Percentiles rank a stretch among this genome's conserved stretches.
phyloP scores from a whole-genome alignment of 2,888 invertebrate genomes.

The Caenorhabditis sp. region DNA sequence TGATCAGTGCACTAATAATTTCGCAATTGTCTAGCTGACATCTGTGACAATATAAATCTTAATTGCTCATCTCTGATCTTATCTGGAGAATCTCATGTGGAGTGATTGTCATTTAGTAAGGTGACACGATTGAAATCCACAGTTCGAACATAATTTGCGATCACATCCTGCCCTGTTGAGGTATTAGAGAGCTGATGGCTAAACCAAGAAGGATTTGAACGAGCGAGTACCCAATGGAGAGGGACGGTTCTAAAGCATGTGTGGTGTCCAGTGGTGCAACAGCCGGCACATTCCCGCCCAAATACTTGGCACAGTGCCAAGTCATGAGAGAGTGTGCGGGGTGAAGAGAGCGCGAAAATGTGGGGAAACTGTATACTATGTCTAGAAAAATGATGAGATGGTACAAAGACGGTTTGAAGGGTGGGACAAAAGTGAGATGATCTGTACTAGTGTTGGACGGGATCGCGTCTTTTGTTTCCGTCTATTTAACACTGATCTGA shows the following conservation, averaged over 20 bases:
- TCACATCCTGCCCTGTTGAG: too few species aligned
- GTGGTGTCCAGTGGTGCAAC: slow-evolving; percentile 19
- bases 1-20: too few species aligned
- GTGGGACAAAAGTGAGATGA: too few species aligned
- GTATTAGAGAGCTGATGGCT: background rate
- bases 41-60: too few species aligned
- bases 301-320: slow-evolving; percentile 59
- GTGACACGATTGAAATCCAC: too few species aligned
- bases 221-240: slow-evolving; percentile 20
- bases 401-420: background rate
- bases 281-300: slow-evolving; percentile 51
- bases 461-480: too few species aligned
- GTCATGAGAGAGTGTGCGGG: slow-evolving; percentile 31
- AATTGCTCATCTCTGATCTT: slow-evolving; percentile 7
- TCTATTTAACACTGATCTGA: too few species aligned
- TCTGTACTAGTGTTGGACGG: too few species aligned
- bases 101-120: background rate
- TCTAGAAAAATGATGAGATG: background rate
- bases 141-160: too few species aligned
- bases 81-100: background rate
- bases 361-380: background rate
- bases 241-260: slow-evolving; percentile 28
- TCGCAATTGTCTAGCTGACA: too few species aligned
- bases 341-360: slow-evolving; percentile 26
- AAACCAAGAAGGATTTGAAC: slow-evolving; percentile 22